Conservation (phyloP, 2,888 invertebrate species). For the Cacoxenus indagator region DNA sequence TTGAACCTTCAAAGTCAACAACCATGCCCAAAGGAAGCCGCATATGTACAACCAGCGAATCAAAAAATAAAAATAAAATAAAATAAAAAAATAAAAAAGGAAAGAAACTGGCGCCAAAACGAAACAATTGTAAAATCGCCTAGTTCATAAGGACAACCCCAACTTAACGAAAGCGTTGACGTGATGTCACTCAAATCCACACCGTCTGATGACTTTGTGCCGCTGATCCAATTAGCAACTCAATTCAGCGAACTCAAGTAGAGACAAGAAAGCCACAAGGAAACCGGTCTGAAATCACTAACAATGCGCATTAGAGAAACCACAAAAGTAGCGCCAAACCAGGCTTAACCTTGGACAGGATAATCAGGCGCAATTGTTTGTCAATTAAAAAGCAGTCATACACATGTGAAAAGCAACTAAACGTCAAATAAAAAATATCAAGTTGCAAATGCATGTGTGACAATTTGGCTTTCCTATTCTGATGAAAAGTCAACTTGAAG, state of each 20-base stretch:
- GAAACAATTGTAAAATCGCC: background rate
- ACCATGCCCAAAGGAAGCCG: background rate
- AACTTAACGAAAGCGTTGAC: conserved; percentile 29
- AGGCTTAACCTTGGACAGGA: conserved; percentile 47
- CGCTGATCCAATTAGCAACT: conserved; percentile 54
- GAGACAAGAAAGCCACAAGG: background rate
- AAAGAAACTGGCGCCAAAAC: conserved; percentile 9
- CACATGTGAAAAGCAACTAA: conserved; percentile 21
- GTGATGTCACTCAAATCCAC: conserved; percentile 55
- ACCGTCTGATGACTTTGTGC: conserved; percentile 24
- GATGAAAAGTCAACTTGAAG: conserved; percentile 47
- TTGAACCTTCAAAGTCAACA: no score
- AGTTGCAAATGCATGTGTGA: conserved; percentile 51
- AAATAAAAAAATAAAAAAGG: background rate
- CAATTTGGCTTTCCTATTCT: conserved; percentile 34
- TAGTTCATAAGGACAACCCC: conserved; percentile 7
- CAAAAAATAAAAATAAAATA: no score
- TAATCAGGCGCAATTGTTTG: conserved; percentile 62
- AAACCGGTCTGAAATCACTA: background rate
- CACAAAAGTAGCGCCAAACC: conserved; percentile 43
- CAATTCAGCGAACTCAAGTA: background rate
- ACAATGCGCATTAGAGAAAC: conserved; percentile 46
- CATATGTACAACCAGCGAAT: background rate
- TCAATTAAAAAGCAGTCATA: conserved; percentile 49
- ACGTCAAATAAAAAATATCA: conserved; percentile 46